These are phyloP conservation scores for Helicoverpa armigera DNA, from an alignment of 1,140 invertebrate species.

Conservation along the genomic window DNA sequence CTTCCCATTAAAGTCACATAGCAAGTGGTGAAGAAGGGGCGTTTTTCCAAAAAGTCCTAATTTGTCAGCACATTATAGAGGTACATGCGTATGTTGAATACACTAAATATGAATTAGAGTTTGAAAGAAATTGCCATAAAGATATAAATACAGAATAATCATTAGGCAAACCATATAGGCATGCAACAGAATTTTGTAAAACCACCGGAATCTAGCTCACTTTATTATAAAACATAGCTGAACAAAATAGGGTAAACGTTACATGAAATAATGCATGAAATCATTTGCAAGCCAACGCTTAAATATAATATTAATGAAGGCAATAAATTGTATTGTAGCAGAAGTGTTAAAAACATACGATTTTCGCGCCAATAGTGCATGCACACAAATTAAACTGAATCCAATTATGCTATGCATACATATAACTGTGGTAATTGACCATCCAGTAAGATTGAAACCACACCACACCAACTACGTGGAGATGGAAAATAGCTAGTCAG, in stretches of 20 bases:
- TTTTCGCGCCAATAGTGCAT: neutral
- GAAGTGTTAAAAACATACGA: slow-evolving; percentile 7
- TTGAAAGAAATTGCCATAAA: too few relatives aligned
- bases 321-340: neutral
- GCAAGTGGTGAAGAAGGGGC: too few relatives aligned
- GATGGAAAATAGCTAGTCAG: too few relatives aligned
- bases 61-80: too few relatives aligned
- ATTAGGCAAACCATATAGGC: neutral
- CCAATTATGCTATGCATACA: neutral
- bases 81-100: too few relatives aligned
- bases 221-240: slow-evolving; percentile 9
- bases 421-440: neutral
- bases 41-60: too few relatives aligned
- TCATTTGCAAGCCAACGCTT: slow-evolving; percentile 1
- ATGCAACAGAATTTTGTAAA: neutral
- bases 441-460: too few relatives aligned
- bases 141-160: too few relatives aligned
- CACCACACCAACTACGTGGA: too few relatives aligned
- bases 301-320: slow-evolving; percentile 7
- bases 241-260: neutral
- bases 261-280: neutral
- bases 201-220: slow-evolving; percentile 2
- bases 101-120: too few relatives aligned
- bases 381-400: neutral
- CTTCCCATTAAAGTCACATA: too few relatives aligned